phyloP scores from a whole-genome alignment of 2,113 vertebrate genomes.

The Helogale parvula region DNA sequence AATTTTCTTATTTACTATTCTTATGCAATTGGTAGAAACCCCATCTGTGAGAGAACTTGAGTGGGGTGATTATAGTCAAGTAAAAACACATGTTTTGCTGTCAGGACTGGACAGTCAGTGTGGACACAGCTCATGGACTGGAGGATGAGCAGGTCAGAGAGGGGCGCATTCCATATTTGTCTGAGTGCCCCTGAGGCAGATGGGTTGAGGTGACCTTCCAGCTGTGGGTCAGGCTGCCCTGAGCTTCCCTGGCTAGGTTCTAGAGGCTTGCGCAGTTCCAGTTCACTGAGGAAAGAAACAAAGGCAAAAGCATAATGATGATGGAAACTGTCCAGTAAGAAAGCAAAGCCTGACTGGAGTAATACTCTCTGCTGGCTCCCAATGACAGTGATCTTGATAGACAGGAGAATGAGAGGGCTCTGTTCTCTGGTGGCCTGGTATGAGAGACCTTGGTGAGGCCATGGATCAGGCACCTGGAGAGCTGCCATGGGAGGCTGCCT shows the following conservation, averaged over 20 bases:
- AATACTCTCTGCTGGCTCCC: slow-evolving; percentile 27
- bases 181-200: neutral
- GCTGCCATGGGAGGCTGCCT: slow-evolving; percentile 75
- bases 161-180: neutral
- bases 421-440: slow-evolving; percentile 38
- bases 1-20: neutral
- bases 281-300: slow-evolving; percentile 75
- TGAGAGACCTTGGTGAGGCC: slow-evolving; percentile 76
- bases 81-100: neutral
- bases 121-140: neutral
- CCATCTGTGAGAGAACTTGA: neutral
- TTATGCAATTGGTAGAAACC: neutral
- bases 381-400: slow-evolving; percentile 71
- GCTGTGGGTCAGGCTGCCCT: neutral
- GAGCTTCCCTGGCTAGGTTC: neutral
- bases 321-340: slow-evolving; percentile 68
- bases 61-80: neutral
- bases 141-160: neutral
- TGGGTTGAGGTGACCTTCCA: accelerated
- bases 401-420: slow-evolving; percentile 71
- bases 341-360: slow-evolving; percentile 69
- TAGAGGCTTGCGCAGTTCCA: neutral
- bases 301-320: slow-evolving; percentile 60
- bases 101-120: neutral
- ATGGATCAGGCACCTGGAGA: slow-evolving; percentile 76